Evolutionary conservation across 2,797 vertebrate species (phyloP).

Genomic region (Darevskia nairensis): DNA sequence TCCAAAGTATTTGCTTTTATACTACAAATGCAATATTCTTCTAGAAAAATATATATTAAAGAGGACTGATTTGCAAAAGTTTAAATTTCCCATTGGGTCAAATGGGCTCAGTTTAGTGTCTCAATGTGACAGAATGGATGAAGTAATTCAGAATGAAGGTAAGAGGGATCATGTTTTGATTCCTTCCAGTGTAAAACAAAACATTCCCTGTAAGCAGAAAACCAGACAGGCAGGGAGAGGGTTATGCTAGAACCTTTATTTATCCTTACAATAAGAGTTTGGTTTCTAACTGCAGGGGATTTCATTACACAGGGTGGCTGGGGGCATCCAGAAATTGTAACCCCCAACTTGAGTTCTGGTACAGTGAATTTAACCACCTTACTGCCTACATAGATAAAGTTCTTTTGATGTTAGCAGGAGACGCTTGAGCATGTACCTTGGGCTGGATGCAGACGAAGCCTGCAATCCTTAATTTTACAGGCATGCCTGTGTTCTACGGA

Average conservation of each 20-base stretch:
- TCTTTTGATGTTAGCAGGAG: not conserved
- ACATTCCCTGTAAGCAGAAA: not conserved
- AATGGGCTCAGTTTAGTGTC: no score
- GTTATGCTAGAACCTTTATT: not conserved
- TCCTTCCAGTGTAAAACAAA: not conserved
- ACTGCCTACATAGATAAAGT: no score
- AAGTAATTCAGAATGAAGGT: not conserved
- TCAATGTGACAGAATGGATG: not conserved
- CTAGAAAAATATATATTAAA: not conserved
- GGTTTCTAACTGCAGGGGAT: not conserved
- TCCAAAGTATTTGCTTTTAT: not conserved
- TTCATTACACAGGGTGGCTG: not conserved
- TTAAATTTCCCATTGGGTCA: not conserved
- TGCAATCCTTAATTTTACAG: no score
- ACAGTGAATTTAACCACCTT: not conserved
- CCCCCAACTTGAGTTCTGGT: not conserved
- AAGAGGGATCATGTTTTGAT: not conserved
- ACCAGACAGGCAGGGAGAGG: not conserved
- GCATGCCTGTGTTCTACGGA: no score
- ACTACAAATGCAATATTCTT: not conserved
- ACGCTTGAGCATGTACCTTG: not conserved
- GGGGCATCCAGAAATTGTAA: not conserved
- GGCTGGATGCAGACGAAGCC: not conserved
- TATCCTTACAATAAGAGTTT: not conserved
- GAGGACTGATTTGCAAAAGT: not conserved